phyloP scores from a whole-genome alignment of 2,113 vertebrate species.

The Sebastes fasciatus region DNA sequence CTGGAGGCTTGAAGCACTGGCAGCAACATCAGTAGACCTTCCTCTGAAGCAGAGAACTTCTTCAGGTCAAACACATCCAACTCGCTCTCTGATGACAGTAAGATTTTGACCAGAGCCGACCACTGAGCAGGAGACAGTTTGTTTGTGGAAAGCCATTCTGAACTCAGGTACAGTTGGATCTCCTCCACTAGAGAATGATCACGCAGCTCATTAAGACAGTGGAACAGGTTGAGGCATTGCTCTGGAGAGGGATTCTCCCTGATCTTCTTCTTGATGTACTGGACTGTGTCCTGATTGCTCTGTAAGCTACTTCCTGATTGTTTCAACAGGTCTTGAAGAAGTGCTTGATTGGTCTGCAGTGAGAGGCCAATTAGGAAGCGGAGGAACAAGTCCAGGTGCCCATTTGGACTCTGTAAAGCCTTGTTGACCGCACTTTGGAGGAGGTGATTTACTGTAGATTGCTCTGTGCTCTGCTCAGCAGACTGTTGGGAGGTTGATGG shows the following conservation, averaged over 20 bases:
- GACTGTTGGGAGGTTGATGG: background rate
- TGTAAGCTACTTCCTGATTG: background rate
- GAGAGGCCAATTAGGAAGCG: constrained; percentile 1
- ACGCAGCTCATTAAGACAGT: background rate
- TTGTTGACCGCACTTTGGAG: background rate
- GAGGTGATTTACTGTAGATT: background rate
- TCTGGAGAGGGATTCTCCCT: background rate
- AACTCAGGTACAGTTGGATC: background rate
- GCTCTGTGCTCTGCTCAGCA: background rate
- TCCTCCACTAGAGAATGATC: background rate
- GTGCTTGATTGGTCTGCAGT: background rate
- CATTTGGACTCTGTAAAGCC: background rate
- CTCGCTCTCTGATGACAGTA: background rate
- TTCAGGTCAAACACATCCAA: constrained; percentile 1
- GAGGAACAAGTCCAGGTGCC: constrained; percentile 14
- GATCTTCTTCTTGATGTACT: constrained; percentile 8
- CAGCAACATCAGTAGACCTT: background rate
- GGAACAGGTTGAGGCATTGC: background rate
- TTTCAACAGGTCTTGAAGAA: background rate
- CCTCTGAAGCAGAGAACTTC: background rate
- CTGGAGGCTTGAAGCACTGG: background rate
- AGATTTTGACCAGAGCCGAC: background rate
- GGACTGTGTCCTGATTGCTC: background rate
- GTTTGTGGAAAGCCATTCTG: background rate
- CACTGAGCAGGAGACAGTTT: constrained; percentile 1